Evolutionary conservation across 1,140 invertebrate genomes (phyloP).

Genomic region (Eulimnadia texana): DNA sequence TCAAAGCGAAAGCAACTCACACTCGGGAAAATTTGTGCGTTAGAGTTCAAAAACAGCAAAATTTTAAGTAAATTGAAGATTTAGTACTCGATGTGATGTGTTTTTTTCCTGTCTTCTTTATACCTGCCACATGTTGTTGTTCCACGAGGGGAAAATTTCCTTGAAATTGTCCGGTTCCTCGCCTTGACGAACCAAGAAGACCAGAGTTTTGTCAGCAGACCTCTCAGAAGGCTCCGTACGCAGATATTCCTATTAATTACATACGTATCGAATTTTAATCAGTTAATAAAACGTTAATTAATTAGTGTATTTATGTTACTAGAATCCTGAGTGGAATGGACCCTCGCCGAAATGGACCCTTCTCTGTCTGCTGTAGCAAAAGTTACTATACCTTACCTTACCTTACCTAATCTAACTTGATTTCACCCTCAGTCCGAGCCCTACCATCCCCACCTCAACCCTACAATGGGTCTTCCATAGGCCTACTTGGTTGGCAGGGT

Average conservation of each 20-base stretch:
- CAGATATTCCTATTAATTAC: constrained; percentile 41
- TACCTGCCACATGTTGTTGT: constrained; percentile 44
- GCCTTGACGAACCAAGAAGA: constrained; percentile 46
- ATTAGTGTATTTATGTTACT: no score
- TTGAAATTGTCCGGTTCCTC: constrained; percentile 50
- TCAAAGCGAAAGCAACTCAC: neutral
- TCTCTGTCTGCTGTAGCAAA: no score
- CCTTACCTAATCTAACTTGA: no score
- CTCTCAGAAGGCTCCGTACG: constrained; percentile 34
- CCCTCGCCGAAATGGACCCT: no score
- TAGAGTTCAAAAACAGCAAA: neutral
- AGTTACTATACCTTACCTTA: no score
- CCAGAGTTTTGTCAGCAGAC: constrained; percentile 37
- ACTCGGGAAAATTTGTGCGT: neutral
- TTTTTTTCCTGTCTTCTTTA: no score
- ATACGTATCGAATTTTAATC: neutral
- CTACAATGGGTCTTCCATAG: no score
- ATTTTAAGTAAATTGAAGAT: neutral
- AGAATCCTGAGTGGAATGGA: no score
- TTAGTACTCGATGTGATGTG: no score
- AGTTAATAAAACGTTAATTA: neutral
- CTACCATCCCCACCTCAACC: no score
- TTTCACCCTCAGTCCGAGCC: no score
- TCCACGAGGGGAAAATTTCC: constrained; percentile 50
- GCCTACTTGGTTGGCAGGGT: no score